phyloP scores from a whole-genome alignment of 2,113 vertebrate species.

The Triplophysa rosa region DNA sequence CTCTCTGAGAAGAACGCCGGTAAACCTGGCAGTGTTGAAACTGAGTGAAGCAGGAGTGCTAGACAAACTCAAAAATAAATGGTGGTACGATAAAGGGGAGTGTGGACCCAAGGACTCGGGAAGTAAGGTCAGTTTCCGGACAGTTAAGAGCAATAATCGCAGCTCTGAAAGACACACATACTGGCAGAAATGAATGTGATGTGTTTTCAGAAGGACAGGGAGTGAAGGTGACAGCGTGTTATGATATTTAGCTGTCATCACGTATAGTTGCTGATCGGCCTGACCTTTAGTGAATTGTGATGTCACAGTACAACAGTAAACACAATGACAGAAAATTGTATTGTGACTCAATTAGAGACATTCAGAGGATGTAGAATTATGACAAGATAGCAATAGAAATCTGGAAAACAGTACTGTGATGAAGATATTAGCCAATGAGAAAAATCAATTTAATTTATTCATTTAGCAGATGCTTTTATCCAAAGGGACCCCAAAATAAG shows the following conservation, averaged over 20 bases:
- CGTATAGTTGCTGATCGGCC: not conserved
- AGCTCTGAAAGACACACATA: constrained; percentile 23
- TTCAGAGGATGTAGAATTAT: too few relatives aligned
- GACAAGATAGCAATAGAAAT: too few relatives aligned
- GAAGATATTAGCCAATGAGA: too few relatives aligned
- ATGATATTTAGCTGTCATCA: constrained; percentile 15
- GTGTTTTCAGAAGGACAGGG: not conserved
- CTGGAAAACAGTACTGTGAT: too few relatives aligned
- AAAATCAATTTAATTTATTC: too few relatives aligned
- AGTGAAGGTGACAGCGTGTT: not conserved
- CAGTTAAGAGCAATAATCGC: constrained; percentile 61
- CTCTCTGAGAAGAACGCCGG: constrained; percentile 99
- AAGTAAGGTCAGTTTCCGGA: constrained; percentile 99
- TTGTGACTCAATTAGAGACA: too few relatives aligned
- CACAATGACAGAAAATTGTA: not conserved
- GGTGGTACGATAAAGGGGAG: constrained; percentile 99
- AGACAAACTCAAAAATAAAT: constrained; percentile 99
- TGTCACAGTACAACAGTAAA: not conserved
- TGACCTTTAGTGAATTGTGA: constrained; percentile 2
- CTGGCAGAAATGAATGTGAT: not conserved
- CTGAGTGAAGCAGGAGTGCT: constrained; percentile 99
- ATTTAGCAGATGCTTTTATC: too few relatives aligned
- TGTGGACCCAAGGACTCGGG: constrained; percentile 99
- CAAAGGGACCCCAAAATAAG: too few relatives aligned
- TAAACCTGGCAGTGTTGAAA: constrained; percentile 99